Conservation (phyloP, 1,140 invertebrate species). For the Hesperophylax magnus region DNA sequence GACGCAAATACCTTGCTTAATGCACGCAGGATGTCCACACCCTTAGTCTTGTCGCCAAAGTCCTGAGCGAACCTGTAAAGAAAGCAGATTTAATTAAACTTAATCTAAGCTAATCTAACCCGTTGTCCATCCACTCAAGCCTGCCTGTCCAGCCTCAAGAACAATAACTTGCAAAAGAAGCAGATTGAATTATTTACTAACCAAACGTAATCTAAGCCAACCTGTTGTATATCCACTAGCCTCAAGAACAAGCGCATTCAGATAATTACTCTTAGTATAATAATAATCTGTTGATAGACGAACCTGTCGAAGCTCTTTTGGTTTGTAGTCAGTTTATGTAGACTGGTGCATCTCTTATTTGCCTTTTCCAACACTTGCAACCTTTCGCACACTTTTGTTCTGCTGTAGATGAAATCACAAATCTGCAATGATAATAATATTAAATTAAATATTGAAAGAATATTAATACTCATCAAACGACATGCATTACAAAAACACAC, state of each 20-base stretch:
- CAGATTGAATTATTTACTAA: too few relatives aligned
- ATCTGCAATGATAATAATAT: conserved; percentile 61
- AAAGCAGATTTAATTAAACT: too few relatives aligned
- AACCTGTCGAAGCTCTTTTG: conserved; percentile 71
- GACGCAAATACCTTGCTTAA: conserved; percentile 59
- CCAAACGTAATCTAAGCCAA: too few relatives aligned
- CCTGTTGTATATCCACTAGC: too few relatives aligned
- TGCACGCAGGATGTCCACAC: conserved; percentile 69
- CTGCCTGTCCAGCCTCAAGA: too few relatives aligned
- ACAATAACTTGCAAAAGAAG: too few relatives aligned
- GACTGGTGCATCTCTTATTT: conserved; percentile 71
- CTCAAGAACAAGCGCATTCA: too few relatives aligned
- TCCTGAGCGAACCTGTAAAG: conserved; percentile 68
- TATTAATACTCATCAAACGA: background rate
- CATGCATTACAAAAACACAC: too few relatives aligned
- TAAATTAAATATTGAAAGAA: conserved; percentile 24
- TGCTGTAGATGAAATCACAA: conserved; percentile 71
- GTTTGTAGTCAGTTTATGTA: conserved; percentile 71
- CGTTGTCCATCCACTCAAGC: too few relatives aligned
- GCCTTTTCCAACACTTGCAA: conserved; percentile 70
- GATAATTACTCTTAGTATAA: too few relatives aligned
- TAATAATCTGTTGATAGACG: conserved; percentile 21
- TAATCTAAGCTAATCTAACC: too few relatives aligned
- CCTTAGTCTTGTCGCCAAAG: conserved; percentile 72
- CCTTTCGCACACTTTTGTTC: conserved; percentile 70